Percentiles rank a stretch among this genome's conserved stretches.
These are phyloP conservation scores for Phengaris alcon DNA, from an alignment of 2,888 invertebrate genomes.

Conservation along the genomic window DNA sequence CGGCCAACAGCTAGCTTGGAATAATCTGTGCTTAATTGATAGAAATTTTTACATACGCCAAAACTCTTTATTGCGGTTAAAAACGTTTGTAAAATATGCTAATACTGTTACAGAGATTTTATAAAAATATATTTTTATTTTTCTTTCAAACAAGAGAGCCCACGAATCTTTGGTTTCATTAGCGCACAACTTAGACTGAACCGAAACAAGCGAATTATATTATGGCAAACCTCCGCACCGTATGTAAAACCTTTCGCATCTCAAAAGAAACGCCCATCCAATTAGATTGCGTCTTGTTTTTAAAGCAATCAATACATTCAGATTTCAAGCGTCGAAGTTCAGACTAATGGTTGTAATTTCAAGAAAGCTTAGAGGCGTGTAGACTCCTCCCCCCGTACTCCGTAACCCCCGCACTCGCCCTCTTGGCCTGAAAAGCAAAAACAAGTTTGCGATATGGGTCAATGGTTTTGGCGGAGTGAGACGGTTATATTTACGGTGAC, in stretches of 20 bases:
- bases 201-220: neutral
- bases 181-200: too few species aligned
- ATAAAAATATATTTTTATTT: too few species aligned
- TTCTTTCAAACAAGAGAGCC: too few species aligned
- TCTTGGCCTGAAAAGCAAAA: slow-evolving; percentile 41
- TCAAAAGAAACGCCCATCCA: slow-evolving; percentile 7
- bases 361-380: slow-evolving; percentile 28
- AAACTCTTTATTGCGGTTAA: too few species aligned
- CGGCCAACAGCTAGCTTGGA: neutral
- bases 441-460: slow-evolving; percentile 41
- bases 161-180: too few species aligned
- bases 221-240: neutral
- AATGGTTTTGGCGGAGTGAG: slow-evolving; percentile 36
- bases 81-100: too few species aligned
- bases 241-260: neutral
- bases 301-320: slow-evolving; percentile 26
- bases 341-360: slow-evolving; percentile 28
- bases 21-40: neutral
- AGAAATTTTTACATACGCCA: neutral
- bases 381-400: neutral
- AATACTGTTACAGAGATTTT: too few species aligned
- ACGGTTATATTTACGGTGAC: slow-evolving; percentile 29
- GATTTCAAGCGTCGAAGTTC: slow-evolving; percentile 25
- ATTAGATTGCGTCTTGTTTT: slow-evolving; percentile 8
- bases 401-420: slow-evolving; percentile 2